Evolutionary conservation across 1,140 invertebrate genomes (phyloP), one percentile per base, ranked within the genome.

Genomic region (Chelonus insularis): DNA sequence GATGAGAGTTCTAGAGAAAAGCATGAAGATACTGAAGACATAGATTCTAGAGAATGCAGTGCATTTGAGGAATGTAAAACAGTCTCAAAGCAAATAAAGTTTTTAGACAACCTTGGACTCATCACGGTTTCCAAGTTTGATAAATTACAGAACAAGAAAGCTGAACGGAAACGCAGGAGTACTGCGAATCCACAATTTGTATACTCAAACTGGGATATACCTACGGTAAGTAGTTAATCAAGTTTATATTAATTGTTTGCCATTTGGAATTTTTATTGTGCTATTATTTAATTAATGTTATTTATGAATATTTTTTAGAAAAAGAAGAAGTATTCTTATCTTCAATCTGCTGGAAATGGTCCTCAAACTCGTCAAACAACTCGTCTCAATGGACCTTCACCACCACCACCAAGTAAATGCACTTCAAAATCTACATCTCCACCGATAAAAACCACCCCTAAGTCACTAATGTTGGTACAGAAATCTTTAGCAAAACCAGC

Each of bases 111-210:
- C 54, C 79, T 84, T 39, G 76, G 77, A 18, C 70, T 85, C 23
- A 79, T 78, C 21, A 84, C 83, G 7, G 76, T 72, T 2, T 74
- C 73, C 5, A 74, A 73, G 4, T 78, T 71, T 51, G 68, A 69
- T 8, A 82, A 85, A 64, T 72, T 85, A 55, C 82, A 84, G 60
- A 84, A 82, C 39, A 81, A 76, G 51, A 73, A 82, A 56, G 77
- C 77, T 2, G 83, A 85, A 67, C 74, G 84, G 36, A 85, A 84
- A 63, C 73, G 84, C 14, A 72, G 83, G 21, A 84, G 83, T 47
- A 85, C 83, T 6, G 83, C 83, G 3, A 84, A 84, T 71, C 82
- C 83, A 6, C 82, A 85, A 37, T 85, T 84, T 66, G 71, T 85
- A 6, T 85, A 84, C 71, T 76, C 80, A 6, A 81, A 68, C 41